These are phyloP conservation scores for Hypanus sabinus DNA, from an alignment of 2,113 vertebrate genomes.

Conservation along the genomic window DNA sequence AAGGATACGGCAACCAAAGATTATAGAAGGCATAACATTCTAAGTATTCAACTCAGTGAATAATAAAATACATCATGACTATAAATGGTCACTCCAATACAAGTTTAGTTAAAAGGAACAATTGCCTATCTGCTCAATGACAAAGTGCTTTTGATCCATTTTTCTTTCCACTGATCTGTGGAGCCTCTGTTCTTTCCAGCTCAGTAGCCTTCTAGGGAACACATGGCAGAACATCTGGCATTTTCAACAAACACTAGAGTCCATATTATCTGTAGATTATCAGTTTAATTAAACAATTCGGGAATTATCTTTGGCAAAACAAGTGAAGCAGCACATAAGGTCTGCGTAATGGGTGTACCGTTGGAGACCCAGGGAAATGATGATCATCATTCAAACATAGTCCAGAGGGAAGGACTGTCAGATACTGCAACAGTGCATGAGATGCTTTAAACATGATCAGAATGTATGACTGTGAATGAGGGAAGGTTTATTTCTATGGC, in stretches of 20 bases:
- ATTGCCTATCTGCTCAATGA: conserved; percentile 23
- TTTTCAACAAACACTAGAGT: conserved; percentile 31
- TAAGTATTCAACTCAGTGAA: background rate
- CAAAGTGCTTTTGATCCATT: background rate
- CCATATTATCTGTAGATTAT: conserved; percentile 34
- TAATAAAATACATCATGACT: background rate
- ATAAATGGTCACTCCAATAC: background rate
- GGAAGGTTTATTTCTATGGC: background rate
- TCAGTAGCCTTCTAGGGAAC: conserved; percentile 4
- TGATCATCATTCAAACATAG: conserved; percentile 27
- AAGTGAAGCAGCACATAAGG: conserved; percentile 22
- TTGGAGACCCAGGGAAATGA: conserved; percentile 9
- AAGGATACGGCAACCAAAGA: background rate
- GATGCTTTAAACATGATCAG: background rate
- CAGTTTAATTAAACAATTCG: conserved; percentile 37
- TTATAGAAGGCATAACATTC: background rate
- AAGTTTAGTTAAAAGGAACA: background rate
- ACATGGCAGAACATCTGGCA: conserved; percentile 32
- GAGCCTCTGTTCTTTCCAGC: conserved; percentile 14
- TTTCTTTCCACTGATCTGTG: conserved; percentile 26
- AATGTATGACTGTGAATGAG: background rate
- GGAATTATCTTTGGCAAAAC: conserved; percentile 32
- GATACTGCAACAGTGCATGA: background rate
- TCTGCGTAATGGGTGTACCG: background rate
- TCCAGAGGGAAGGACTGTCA: conserved; percentile 18